phyloP scores from a whole-genome alignment of 2,113 vertebrate genomes.

The Nesoenas mayeri region DNA sequence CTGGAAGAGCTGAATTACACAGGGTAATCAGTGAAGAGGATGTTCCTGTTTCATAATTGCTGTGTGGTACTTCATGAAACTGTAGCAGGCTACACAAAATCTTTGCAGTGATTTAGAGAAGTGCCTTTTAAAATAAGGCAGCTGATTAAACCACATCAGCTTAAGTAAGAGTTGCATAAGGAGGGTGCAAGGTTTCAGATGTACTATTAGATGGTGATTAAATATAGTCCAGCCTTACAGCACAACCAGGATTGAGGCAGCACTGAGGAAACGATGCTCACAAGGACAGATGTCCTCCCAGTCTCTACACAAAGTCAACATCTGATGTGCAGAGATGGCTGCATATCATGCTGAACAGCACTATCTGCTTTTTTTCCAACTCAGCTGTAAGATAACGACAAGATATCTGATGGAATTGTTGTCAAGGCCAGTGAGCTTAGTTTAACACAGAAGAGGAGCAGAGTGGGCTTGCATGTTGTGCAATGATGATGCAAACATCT shows the following conservation, averaged over 20 bases:
- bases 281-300: not conserved
- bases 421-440: rapidly evolving
- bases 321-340: rapidly evolving
- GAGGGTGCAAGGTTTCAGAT: not conserved
- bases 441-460: not conserved
- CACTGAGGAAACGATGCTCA: not conserved
- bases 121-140: not conserved
- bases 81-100: not conserved
- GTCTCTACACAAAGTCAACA: not conserved
- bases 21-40: not conserved
- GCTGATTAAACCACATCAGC: not conserved
- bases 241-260: not conserved
- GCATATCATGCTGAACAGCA: not conserved
- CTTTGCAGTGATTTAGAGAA: not conserved
- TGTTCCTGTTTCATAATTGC: not conserved
- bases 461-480: not conserved
- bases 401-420: not conserved
- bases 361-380: not conserved
- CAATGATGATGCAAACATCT: not conserved
- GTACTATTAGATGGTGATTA: not conserved
- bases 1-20: not conserved
- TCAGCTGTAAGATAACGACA: not conserved
- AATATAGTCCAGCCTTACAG: not conserved
- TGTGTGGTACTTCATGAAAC: not conserved
- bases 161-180: not conserved